These are phyloP conservation scores for Drosophila punjabiensis DNA, from an alignment of 1,140 invertebrate species.

Conservation along the genomic window DNA sequence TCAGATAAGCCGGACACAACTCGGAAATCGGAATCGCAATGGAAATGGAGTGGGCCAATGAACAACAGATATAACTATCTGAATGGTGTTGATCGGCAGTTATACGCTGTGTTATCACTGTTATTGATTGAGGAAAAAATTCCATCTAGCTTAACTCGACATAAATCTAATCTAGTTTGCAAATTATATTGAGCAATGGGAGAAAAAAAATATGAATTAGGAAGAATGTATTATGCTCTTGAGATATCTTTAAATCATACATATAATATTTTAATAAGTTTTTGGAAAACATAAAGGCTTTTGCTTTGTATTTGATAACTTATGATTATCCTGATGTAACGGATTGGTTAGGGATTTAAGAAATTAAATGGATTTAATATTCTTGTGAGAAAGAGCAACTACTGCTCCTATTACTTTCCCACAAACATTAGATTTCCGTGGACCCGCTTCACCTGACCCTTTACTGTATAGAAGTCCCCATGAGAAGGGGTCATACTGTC, in stretches of 20 bases:
- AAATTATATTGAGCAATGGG: background rate
- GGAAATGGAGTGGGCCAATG: conserved; percentile 17
- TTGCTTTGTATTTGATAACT: too few species aligned
- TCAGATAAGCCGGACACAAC: conserved; percentile 67
- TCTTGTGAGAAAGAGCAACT: background rate
- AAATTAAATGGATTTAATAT: too few species aligned
- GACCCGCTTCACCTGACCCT: background rate
- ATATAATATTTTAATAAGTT: background rate
- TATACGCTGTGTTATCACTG: conserved; percentile 19
- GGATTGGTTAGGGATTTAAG: too few species aligned
- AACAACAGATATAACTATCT: conserved; percentile 21
- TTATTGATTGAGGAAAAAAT: conserved; percentile 6
- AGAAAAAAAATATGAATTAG: background rate
- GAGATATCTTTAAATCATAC: background rate
- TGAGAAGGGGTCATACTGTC: conserved; percentile 9
- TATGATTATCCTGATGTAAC: too few species aligned
- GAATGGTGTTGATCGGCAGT: conserved; percentile 8
- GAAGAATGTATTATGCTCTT: background rate
- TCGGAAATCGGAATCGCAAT: conserved; percentile 49
- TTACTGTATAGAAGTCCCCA: background rate
- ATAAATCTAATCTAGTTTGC: conserved; percentile 4
- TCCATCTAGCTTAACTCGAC: background rate
- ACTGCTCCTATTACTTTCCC: background rate
- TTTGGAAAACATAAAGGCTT: too few species aligned
- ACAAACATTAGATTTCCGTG: background rate